phyloP scores from a whole-genome alignment of 2,797 vertebrate genomes.

The Numenius phaeopus region DNA sequence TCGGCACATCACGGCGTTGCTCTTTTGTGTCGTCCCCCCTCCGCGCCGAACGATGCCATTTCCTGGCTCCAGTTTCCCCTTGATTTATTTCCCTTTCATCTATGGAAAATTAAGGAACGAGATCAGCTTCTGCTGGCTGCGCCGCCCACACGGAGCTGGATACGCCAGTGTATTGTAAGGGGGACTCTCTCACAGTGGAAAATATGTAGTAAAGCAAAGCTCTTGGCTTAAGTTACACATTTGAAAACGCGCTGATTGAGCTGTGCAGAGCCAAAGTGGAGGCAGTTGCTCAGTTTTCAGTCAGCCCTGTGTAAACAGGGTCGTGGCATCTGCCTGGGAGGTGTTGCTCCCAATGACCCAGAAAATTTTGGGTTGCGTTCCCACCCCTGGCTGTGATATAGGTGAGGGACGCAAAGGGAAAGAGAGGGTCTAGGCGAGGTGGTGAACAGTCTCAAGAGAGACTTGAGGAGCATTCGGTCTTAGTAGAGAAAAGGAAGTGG shows the following conservation, averaged over 20 bases:
- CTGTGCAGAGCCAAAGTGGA: background rate
- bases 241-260: background rate
- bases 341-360: background rate
- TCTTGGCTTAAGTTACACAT: background rate
- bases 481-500: background rate
- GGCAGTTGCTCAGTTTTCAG: background rate
- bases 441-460: background rate
- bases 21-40: background rate
- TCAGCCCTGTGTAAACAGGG: background rate
- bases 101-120: background rate
- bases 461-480: background rate
- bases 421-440: background rate
- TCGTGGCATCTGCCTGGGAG: background rate
- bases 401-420: background rate
- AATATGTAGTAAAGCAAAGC: background rate
- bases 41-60: fast-evolving
- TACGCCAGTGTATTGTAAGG: background rate
- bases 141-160: background rate
- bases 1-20: background rate
- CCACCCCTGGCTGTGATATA: background rate
- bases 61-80: background rate
- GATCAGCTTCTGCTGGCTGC: background rate
- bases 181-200: background rate
- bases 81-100: slow-evolving; percentile 42
- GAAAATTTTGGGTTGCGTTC: background rate